Conservation (phyloP, 2,113 vertebrate genomes). For the Xiphophorus couchianus region DNA sequence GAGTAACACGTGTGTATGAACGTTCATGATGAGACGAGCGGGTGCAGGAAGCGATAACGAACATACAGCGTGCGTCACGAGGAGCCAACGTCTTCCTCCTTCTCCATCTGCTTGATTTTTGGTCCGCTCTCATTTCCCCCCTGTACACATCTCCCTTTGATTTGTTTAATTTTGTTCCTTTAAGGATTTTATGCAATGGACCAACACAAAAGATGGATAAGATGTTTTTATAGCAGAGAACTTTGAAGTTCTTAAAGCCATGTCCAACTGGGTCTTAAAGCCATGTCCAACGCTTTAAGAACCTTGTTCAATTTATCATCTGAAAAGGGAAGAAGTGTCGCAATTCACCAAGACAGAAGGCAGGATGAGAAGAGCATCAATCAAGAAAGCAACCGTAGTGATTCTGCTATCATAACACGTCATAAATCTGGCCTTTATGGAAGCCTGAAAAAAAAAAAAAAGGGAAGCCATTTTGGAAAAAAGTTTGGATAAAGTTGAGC, state of each 20-base stretch:
- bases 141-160: not conserved
- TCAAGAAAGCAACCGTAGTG: not conserved
- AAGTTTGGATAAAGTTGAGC: too few relatives aligned
- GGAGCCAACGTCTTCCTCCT: not conserved
- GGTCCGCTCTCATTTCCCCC: not conserved
- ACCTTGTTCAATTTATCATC: not conserved
- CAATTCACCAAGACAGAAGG: not conserved
- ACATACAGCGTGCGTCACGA: not conserved
- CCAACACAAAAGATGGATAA: not conserved
- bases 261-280: not conserved
- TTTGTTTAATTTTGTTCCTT: not conserved
- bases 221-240: not conserved
- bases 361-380: not conserved
- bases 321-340: not conserved
- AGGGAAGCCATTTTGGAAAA: not conserved
- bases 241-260: not conserved
- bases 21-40: constrained; percentile 28
- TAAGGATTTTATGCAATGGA: not conserved
- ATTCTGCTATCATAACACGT: not conserved
- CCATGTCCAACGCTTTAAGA: too few relatives aligned
- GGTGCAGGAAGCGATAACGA: constrained; percentile 5
- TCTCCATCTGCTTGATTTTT: not conserved
- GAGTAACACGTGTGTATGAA: constrained; percentile 6
- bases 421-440: not conserved
- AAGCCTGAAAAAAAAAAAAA: not conserved